A percentile compares a stretch with the other conserved stretches of the same genome.
Conservation (phyloP, 2,888 invertebrate genomes). For the Chalcis sispes region DNA sequence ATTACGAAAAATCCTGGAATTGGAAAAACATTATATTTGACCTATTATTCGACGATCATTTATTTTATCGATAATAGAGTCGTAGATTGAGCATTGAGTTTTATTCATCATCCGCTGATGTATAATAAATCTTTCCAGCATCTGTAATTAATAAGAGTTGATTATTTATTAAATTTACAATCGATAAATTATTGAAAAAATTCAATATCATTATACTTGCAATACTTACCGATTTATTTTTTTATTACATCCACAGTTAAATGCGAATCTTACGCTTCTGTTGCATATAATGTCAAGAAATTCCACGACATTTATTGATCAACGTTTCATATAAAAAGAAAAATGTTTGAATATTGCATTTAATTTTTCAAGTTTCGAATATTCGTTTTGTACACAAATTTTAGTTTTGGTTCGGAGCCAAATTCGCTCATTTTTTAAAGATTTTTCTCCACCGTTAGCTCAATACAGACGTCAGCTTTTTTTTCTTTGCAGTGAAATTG, state of each 20-base stretch:
- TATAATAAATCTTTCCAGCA: not conserved
- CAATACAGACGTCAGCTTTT: not conserved
- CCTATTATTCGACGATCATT: not conserved
- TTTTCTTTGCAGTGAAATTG: not conserved
- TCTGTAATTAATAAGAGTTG: too few relatives aligned
- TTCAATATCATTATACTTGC: too few relatives aligned
- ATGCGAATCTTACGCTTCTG: too few relatives aligned
- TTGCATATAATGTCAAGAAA: too few relatives aligned
- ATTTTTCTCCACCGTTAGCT: constrained; percentile 16
- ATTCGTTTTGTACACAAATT: constrained; percentile 19
- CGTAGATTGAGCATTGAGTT: not conserved
- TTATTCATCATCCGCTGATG: too few relatives aligned
- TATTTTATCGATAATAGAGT: not conserved
- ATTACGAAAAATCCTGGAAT: not conserved
- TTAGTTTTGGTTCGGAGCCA: constrained; percentile 34
- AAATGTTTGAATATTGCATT: constrained; percentile 1
- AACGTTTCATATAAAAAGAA: not conserved
- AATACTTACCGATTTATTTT: too few relatives aligned
- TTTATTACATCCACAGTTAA: too few relatives aligned
- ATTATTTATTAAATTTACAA: too few relatives aligned
- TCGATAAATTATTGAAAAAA: too few relatives aligned
- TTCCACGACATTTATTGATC: too few relatives aligned
- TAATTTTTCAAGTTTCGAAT: not conserved
- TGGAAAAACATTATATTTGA: not conserved
- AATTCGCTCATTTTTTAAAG: constrained; percentile 31